Evolutionary conservation across 2,888 invertebrate species (phyloP).

Genomic region (Phanerotoma sp.): DNA sequence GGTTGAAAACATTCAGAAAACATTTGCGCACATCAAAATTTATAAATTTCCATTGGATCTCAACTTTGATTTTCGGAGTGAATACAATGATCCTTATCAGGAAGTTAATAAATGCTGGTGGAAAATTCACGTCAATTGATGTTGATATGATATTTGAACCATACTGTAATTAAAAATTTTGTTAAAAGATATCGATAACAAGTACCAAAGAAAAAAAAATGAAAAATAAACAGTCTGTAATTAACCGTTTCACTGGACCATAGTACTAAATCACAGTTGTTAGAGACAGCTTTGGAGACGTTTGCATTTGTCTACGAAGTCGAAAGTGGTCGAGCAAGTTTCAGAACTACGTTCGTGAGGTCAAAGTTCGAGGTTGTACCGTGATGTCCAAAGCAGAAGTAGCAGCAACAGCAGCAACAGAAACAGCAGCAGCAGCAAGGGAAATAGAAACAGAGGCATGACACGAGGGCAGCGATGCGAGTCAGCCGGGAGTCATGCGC

Average conservation of each 20-base stretch:
- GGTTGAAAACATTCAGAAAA: too few species aligned
- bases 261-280: conserved; percentile 19
- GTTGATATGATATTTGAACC: too few species aligned
- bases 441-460: neutral
- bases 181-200: too few species aligned
- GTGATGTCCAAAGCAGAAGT: neutral
- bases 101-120: too few species aligned
- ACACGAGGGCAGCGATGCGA: conserved; percentile 8
- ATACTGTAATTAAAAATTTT: too few species aligned
- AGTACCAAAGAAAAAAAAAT: neutral
- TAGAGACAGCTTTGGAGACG: conserved; percentile 6
- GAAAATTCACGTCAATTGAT: too few species aligned
- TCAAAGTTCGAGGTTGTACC: conserved; percentile 15
- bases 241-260: conserved; percentile 7
- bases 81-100: too few species aligned
- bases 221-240: neutral
- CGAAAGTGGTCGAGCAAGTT: conserved; percentile 22
- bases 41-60: too few species aligned
- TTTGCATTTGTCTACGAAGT: conserved; percentile 10
- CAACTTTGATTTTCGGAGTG: too few species aligned
- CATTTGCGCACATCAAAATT: too few species aligned
- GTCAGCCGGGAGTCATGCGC: conserved; percentile 10
- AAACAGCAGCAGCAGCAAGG: neutral
- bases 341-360: conserved; percentile 8
- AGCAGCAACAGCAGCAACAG: neutral